These are phyloP conservation scores for Trididemnum miniatum DNA, from an alignment of 23 tunicate genomes.

Conservation along the genomic window DNA sequence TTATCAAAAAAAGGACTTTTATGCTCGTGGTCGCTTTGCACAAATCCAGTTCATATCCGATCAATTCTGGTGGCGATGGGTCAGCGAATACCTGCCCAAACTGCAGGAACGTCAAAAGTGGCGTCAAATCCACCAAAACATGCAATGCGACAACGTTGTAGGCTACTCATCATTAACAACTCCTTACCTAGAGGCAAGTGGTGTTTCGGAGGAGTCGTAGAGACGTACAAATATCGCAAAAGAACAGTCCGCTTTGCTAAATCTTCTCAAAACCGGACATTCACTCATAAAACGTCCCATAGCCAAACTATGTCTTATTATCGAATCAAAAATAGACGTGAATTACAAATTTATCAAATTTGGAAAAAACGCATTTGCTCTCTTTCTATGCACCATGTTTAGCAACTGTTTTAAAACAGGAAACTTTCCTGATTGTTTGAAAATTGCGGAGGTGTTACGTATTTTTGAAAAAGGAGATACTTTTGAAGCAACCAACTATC, in stretches of 20 bases:
- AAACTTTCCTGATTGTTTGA: too few species aligned
- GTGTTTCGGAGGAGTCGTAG: neutral
- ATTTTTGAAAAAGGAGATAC: too few species aligned
- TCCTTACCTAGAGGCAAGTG: neutral
- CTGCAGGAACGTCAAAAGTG: neutral
- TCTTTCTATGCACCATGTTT: too few species aligned
- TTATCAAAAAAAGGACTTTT: constrained; percentile 32
- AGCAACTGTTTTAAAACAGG: too few species aligned
- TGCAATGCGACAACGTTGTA: neutral
- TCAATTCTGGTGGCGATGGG: constrained; percentile 2
- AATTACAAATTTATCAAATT: too few species aligned
- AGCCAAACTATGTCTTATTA: neutral
- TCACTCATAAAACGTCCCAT: neutral
- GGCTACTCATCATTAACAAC: neutral
- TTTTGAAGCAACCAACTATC: too few species aligned
- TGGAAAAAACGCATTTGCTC: too few species aligned
- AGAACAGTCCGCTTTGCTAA: neutral
- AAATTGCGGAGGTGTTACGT: too few species aligned
- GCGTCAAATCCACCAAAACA: neutral
- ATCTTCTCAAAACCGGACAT: neutral
- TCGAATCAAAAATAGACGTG: too few species aligned
- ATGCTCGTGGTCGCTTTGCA: constrained; percentile 3
- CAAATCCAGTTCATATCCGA: constrained; percentile 8
- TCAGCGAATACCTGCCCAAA: neutral
- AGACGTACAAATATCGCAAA: neutral